Percentiles rank a stretch among this genome's conserved stretches.
Conservation (phyloP, 2,797 vertebrate genomes). For the Pristis pectinata region DNA sequence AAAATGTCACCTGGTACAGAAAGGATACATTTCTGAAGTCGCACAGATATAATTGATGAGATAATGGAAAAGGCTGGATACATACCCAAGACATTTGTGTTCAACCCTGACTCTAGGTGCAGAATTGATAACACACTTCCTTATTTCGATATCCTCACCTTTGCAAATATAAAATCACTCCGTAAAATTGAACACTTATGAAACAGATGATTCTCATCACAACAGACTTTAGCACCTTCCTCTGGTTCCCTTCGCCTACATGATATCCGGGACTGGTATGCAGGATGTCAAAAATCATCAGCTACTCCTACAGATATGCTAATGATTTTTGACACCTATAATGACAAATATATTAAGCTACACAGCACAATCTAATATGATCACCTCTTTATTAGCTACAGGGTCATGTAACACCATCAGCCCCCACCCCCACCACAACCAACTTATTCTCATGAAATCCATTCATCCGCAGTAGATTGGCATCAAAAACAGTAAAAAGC, state of each 20-base stretch:
- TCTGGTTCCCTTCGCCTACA: slow-evolving; percentile 20
- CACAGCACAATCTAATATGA: slow-evolving; percentile 30
- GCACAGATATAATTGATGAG: background rate
- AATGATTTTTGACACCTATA: slow-evolving; percentile 32
- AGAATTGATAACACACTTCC: background rate
- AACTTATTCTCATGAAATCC: background rate
- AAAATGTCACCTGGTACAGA: slow-evolving; percentile 9
- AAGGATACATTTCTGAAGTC: background rate
- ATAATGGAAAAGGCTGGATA: background rate
- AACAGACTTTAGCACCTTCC: slow-evolving; percentile 22
- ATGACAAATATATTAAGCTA: slow-evolving; percentile 37
- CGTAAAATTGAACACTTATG: slow-evolving; percentile 14
- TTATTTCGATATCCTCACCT: background rate
- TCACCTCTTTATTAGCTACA: slow-evolving; percentile 25
- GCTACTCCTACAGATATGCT: slow-evolving; percentile 30
- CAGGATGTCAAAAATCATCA: slow-evolving; percentile 36
- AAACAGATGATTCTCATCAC: slow-evolving; percentile 10
- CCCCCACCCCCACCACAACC: too few species aligned
- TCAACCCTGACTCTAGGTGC: background rate
- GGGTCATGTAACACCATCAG: background rate
- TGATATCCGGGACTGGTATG: slow-evolving; percentile 31
- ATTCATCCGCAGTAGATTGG: background rate
- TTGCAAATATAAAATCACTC: slow-evolving; percentile 28
- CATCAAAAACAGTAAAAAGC: background rate
- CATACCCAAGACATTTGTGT: background rate